Percentiles rank a stretch among this genome's conserved stretches.
Conservation (phyloP, 2,888 invertebrate species). For the Chalcosyrphus nemorum region DNA sequence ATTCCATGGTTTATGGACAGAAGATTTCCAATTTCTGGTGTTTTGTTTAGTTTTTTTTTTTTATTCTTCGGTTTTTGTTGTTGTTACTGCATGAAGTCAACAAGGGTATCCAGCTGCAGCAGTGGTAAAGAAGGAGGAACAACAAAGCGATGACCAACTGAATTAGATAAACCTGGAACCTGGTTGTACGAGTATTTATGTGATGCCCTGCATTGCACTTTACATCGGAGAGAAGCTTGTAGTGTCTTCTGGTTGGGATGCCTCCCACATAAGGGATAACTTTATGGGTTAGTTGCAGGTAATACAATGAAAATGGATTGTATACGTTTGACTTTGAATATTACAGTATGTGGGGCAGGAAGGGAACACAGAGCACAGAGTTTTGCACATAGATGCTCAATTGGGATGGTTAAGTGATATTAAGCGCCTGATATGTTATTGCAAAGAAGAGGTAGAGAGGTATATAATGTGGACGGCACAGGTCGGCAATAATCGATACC, state of each 20-base stretch:
- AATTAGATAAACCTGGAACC: conserved; percentile 44
- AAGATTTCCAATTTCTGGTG: conserved; percentile 52
- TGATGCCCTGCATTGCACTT: not conserved
- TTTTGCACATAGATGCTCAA: too few relatives aligned
- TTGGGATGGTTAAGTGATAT: too few relatives aligned
- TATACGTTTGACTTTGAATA: not conserved
- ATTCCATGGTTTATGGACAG: conserved; percentile 62
- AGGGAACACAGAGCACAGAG: too few relatives aligned
- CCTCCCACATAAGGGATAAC: conserved; percentile 18
- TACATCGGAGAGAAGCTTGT: not conserved
- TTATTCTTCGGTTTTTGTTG: not conserved
- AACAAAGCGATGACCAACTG: conserved; percentile 63
- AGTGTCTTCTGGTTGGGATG: conserved; percentile 9
- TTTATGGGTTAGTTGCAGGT: conserved; percentile 27
- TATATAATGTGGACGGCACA: too few relatives aligned
- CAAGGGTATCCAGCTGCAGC: conserved; percentile 15
- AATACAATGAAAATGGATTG: not conserved
- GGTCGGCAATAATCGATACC: too few relatives aligned
- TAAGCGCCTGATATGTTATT: too few relatives aligned
- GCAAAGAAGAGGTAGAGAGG: too few relatives aligned
- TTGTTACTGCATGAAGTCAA: conserved; percentile 34
- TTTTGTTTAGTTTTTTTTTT: not conserved
- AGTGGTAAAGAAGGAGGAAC: conserved; percentile 17
- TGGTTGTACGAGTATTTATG: conserved; percentile 26
- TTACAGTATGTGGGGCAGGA: not conserved